phyloP scores from a whole-genome alignment of 2,113 vertebrate genomes.

The Colaptes auratus region DNA sequence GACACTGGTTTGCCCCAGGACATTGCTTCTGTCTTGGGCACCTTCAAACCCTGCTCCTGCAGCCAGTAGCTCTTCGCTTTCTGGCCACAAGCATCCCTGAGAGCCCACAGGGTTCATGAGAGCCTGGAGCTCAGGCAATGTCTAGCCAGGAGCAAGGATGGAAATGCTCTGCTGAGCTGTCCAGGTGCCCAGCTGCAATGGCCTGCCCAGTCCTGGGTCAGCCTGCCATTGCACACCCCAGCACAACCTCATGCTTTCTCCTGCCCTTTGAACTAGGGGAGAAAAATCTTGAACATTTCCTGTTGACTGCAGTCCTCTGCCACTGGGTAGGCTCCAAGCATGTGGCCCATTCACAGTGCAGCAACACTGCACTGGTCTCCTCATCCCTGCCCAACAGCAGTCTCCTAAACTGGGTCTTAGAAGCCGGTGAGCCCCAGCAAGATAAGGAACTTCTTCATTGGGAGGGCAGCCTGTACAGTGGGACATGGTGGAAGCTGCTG shows the following conservation, averaged over 20 bases:
- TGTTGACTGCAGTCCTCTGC: background rate
- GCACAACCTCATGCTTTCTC: background rate
- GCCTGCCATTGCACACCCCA: background rate
- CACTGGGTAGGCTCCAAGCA: no score
- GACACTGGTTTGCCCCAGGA: background rate
- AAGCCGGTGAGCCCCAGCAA: no score
- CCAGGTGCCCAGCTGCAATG: background rate
- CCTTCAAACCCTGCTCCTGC: rapidly evolving
- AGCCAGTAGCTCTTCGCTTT: background rate
- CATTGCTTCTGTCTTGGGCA: no score
- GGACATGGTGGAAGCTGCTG: background rate
- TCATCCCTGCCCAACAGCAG: rapidly evolving
- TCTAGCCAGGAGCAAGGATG: no score
- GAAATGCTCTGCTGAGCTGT: background rate
- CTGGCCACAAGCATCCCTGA: rapidly evolving
- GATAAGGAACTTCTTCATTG: background rate
- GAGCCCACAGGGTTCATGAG: rapidly evolving
- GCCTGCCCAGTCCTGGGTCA: background rate
- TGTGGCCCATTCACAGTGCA: background rate
- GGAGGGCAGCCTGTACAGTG: background rate
- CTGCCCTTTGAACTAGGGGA: background rate
- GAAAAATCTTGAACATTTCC: background rate
- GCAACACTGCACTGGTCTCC: rapidly evolving
- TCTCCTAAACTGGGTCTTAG: background rate
- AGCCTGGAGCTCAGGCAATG: background rate